Base-by-base conservation (phyloP, 1,140 invertebrate species). In the Laupala kohalensis region DNA sequence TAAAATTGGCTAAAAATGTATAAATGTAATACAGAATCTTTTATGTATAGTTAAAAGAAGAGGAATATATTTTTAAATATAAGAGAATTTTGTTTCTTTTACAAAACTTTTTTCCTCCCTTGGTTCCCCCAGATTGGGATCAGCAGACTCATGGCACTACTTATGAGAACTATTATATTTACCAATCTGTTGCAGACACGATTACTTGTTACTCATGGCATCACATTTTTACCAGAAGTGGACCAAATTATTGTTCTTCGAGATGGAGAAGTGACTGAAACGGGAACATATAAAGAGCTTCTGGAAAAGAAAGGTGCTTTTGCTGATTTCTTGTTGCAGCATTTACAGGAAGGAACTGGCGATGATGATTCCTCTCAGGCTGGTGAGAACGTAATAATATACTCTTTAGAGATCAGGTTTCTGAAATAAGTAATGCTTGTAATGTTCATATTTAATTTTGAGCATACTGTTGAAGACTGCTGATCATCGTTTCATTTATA, bases 241-340 rank as follows among this genome's bases (percentile, higher is more conserved):
- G 84, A 86, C 76, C 72, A 80, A 15, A 86, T 86, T 66, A 74
- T 85, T 28, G 83, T 85, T 2, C 73, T 86, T 67, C 81, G 82
- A 70, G 79, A 86, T 75, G 85, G 84, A 13, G 73, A 78, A 67
- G 77, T 86, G 1, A 79, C 80, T 25, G 84, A 85, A 76, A 75
- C 75, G 19, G 84, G 84, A 6, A 80, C 82, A 6, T 85, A 82
- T 73, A 76, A 79, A 70, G 78, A 85, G 73, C 73, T 81, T 9
- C 73, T 81, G n/a, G 74, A 75, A 15, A 78, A 77, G 68, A 79
- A 80, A 73, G 91, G 90, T 30, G 89, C 90, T 67, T 93, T 93
- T 78, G 86, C 90, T 19, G 91, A 92, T 72, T 95, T 95, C 79
- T 79, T 95, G 19, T 78, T 92, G 23, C 89, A 93, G 74, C 91